Base-by-base conservation (phyloP, 1,140 invertebrate species). In the Oncopeltus fasciatus region DNA sequence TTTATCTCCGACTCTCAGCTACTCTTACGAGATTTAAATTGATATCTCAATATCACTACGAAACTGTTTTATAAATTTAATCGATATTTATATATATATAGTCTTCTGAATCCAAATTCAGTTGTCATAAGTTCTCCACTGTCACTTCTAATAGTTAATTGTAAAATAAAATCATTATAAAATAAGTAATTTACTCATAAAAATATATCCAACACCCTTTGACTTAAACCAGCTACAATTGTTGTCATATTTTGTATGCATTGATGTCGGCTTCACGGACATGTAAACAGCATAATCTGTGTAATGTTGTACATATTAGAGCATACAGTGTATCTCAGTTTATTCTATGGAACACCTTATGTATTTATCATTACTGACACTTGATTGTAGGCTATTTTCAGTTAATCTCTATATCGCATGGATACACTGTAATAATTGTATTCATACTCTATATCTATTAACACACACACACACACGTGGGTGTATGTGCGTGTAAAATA, bases 201-300 rank as follows among this genome's bases (percentile, higher is more conserved):
- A n/a, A n/a, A n/a, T n/a, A n/a, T n/a, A n/a, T n/a, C n/a, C n/a
- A n/a, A n/a, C n/a, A n/a, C 31, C 26, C 9, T 27, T 2, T 53
- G 51, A 59, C 62, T 63, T 63, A 20, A 21, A 63, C 62, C 62
- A 63, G 62, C 62, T 63, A 63, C 62, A 14, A 16, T 33, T 57
- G 11, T 57, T 11, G 16, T 4, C 33, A 1, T 57, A 3, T 1
- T 11, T 20, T 21, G n/a, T 29, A 43, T 59, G 43, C 44, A 4
- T 44, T 47, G 59, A 62, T 27, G 57, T 56, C 57, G 24, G 62
- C 62, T 63, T 63, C 62, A 63, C 62, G 59, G 29, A 58, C 9
- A 29, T 63, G 62, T 63, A 63, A 59, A 63, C 62, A 63, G 57
- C 33, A 28, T 59, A 27, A 20, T 43, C n/a, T 43, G 56, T 62